phyloP scores from a whole-genome alignment of 2,888 invertebrate genomes.

The Galerucella pusilla region DNA sequence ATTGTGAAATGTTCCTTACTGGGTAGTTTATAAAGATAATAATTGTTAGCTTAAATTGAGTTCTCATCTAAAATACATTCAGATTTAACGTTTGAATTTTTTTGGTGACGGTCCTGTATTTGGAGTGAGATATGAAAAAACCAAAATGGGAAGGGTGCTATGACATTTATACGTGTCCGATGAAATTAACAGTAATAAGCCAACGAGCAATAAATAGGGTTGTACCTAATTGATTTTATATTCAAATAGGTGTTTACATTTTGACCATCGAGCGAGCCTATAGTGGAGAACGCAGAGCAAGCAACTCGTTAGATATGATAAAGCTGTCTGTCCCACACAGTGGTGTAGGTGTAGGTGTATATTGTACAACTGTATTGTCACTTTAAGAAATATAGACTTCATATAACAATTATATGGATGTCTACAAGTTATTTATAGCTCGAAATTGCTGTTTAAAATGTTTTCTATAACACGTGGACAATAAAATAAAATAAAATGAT shows the following conservation, averaged over 20 bases:
- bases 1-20: no score
- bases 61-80: neutral
- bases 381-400: neutral
- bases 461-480: neutral
- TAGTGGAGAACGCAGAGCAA: constrained; percentile 50
- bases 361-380: constrained; percentile 3
- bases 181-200: constrained; percentile 43
- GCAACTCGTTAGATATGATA: constrained; percentile 64
- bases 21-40: no score
- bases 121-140: constrained; percentile 28
- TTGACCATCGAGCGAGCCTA: constrained; percentile 49
- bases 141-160: constrained; percentile 35
- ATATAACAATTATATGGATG: neutral
- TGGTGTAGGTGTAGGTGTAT: constrained; percentile 12
- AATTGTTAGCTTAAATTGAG: neutral
- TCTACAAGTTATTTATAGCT: neutral
- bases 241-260: constrained; percentile 62
- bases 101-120: constrained; percentile 16
- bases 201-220: constrained; percentile 46
- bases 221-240: constrained; percentile 54
- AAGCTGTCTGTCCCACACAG: constrained; percentile 46
- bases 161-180: constrained; percentile 38
- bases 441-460: neutral
- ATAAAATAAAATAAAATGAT: no score
- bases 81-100: constrained; percentile 7